phyloP scores from a whole-genome alignment of 2,797 vertebrate genomes.

The Pelodytes ibericus region DNA sequence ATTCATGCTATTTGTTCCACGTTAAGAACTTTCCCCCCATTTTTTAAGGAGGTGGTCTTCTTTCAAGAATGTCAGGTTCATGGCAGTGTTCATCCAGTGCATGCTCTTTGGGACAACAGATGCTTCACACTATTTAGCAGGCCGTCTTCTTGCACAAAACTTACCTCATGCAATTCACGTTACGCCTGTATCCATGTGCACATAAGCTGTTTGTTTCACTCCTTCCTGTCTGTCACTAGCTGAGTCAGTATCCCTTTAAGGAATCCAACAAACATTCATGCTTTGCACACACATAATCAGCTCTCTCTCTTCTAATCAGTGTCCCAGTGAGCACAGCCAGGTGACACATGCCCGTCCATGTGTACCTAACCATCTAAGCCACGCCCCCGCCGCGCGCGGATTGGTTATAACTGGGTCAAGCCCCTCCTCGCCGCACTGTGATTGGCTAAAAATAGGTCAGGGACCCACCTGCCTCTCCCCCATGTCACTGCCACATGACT shows the following conservation, averaged over 20 bases:
- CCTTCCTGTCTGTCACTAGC: not conserved
- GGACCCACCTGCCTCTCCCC: constrained; percentile 70
- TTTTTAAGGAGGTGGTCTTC: too few species aligned
- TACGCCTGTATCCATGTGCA: constrained; percentile 9
- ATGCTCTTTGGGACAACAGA: not conserved
- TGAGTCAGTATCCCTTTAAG: constrained; percentile 34
- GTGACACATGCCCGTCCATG: constrained; percentile 61
- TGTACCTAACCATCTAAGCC: constrained; percentile 38
- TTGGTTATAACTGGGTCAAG: constrained; percentile 66
- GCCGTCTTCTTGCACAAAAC: not conserved
- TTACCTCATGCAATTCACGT: not conserved
- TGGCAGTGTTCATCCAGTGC: too few species aligned
- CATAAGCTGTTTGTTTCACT: not conserved
- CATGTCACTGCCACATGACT: constrained; percentile 43
- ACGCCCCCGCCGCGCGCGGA: constrained; percentile 39
- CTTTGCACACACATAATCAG: constrained; percentile 37
- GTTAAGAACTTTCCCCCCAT: too few species aligned
- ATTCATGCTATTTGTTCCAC: too few species aligned
- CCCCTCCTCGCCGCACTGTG: constrained; percentile 69
- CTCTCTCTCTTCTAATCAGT: constrained; percentile 34
- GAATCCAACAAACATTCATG: not conserved
- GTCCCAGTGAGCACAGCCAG: constrained; percentile 35
- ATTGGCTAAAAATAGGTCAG: constrained; percentile 86
- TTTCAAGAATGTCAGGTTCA: too few species aligned
- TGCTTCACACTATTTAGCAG: not conserved